Conservation (phyloP, 1,140 invertebrate genomes). For the Ericerus pela region DNA sequence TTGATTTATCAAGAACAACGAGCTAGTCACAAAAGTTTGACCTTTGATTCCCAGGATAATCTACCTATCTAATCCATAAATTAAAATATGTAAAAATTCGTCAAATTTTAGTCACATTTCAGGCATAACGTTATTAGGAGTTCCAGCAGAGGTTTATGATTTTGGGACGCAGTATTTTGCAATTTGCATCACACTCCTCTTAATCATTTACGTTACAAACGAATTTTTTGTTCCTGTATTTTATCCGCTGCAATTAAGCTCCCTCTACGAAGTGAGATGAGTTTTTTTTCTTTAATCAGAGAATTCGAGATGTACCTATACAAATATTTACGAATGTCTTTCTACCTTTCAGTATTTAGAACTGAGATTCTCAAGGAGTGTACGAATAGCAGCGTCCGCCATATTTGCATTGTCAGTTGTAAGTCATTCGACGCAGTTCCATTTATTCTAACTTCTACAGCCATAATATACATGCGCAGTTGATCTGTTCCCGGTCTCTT, state of each 20-base stretch:
- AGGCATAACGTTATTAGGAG: constrained; percentile 70
- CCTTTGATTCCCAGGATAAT: too few species aligned
- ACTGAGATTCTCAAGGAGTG: neutral
- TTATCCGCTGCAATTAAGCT: constrained; percentile 64
- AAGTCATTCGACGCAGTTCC: neutral
- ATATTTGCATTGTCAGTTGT: constrained; percentile 14
- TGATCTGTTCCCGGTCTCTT: too few species aligned
- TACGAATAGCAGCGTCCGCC: neutral
- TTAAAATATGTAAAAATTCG: too few species aligned
- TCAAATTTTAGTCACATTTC: constrained; percentile 61
- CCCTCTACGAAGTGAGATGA: constrained; percentile 59
- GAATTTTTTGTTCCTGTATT: constrained; percentile 72
- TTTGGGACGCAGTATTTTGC: constrained; percentile 59
- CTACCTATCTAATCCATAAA: too few species aligned
- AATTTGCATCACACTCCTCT: constrained; percentile 21
- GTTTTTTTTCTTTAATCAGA: neutral
- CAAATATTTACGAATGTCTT: neutral
- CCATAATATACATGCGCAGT: too few species aligned
- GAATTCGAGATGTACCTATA: neutral
- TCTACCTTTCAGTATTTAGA: neutral
- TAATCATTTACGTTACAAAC: constrained; percentile 49
- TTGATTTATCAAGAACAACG: too few species aligned
- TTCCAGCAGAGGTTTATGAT: constrained; percentile 80
- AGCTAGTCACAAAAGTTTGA: too few species aligned
- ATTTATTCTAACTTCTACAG: too few species aligned